Evolutionary conservation across 92 coral and sea anemone species (phyloP), one percentile per base, ranked within the genome.

Genomic region (Actinostola sp.): DNA sequence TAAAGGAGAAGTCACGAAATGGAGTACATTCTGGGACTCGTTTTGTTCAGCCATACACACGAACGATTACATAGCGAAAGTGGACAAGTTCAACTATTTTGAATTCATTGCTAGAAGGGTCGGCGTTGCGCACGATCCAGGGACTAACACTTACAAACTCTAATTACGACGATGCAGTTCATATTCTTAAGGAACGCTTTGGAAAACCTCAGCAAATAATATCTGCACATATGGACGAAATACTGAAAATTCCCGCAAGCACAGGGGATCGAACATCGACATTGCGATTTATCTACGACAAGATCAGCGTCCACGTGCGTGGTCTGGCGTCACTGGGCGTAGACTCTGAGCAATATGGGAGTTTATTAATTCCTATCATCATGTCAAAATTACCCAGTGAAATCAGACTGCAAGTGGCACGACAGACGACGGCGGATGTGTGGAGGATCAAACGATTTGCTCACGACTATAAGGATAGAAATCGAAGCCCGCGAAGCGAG

Each of bases 201-300:
- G 86, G 86, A 5, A 50, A 25, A 38, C 39, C 72, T 0, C 81
- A 75, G n/a, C 81, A 75, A 41, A 51, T 77, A 8, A 77, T 66
- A 13, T 23, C 77, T 2, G 71, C 66, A 0, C 84, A 79, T 25
- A 83, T 83, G 78, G 88, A 83, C 29, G 88, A 69, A 43, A 8
- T 76, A 0, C 39, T 68, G 16, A 83, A 83, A 43, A 26, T 76
- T 0, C 59, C 44, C 2, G 51, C 41, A 0, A 11, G 78, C 17
- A 14, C 52, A 13, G 60, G 8, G 8, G 66, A 61, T 24, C 15
- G 39, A 1, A 70, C 78, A 42, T 13, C 52, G 0, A 34, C 62
- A 19, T 36, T 83, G 13, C 19, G 74, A 7, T 76, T 43, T 15
- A 10, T 77, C 4, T 65, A 69, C 70, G 70, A 77, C 24, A 63